These are phyloP conservation scores for Otolemur garnettii DNA, from an alignment of 2,113 vertebrate species.

Conservation along the genomic window DNA sequence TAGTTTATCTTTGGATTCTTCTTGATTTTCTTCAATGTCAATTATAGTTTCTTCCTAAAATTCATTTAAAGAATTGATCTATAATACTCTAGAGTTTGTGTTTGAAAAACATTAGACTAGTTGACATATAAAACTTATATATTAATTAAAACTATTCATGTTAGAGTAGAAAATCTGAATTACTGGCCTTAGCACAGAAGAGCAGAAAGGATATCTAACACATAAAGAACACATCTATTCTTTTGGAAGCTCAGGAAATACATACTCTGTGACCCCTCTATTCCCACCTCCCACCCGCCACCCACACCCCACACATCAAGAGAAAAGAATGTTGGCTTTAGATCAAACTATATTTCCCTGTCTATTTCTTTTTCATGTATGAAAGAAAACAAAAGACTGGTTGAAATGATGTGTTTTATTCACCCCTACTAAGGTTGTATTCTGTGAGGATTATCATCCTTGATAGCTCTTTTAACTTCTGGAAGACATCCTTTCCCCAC, in stretches of 20 bases:
- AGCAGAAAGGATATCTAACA: neutral
- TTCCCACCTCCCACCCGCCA: neutral
- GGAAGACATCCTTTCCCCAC: neutral
- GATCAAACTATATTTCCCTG: neutral
- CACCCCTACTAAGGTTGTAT: neutral
- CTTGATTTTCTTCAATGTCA: slow-evolving; percentile 10
- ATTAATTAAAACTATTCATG: neutral
- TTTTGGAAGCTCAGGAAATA: slow-evolving; percentile 8
- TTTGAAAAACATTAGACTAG: neutral
- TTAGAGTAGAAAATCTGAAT: neutral
- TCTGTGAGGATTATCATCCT: neutral
- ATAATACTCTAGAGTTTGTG: neutral
- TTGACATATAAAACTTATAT: neutral
- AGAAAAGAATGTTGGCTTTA: neutral
- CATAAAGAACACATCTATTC: slow-evolving; percentile 7
- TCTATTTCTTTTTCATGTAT: neutral
- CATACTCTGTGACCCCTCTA: neutral
- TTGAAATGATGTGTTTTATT: slow-evolving; percentile 32
- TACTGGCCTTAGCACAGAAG: neutral
- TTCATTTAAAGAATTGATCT: slow-evolving; percentile 17
- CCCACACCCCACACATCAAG: neutral
- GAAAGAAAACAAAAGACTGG: neutral
- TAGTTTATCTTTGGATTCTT: neutral
- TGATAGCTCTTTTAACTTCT: neutral
- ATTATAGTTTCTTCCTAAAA: neutral